Percentiles rank a stretch among this genome's conserved stretches.
Evolutionary conservation across 2,888 invertebrate species (phyloP).

Genomic region (Spodoptera exigua): DNA sequence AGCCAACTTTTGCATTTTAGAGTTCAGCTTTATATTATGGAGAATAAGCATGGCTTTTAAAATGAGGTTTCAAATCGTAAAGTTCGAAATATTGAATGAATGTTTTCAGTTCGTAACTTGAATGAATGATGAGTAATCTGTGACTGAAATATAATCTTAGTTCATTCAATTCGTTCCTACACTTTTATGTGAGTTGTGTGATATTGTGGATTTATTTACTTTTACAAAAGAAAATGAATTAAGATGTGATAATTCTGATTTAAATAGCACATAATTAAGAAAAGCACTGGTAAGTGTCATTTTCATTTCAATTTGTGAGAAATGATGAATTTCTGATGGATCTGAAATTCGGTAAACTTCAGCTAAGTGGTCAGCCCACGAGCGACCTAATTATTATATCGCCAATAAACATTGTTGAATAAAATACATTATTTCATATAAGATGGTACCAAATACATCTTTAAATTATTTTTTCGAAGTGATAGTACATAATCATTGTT

Average conservation of each 20-base stretch:
- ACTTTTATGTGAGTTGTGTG: conserved; percentile 42
- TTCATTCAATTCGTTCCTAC: conserved; percentile 20
- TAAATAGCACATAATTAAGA: conserved; percentile 12
- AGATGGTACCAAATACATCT: too few relatives aligned
- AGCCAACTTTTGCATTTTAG: too few relatives aligned
- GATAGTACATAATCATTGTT: too few relatives aligned
- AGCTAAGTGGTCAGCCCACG: conserved; percentile 42
- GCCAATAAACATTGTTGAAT: background rate
- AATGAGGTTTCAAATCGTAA: conserved; percentile 20
- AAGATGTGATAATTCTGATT: conserved; percentile 35
- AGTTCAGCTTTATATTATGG: too few relatives aligned
- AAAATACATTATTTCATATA: too few relatives aligned
- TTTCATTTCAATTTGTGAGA: background rate
- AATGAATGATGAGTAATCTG: conserved; percentile 57
- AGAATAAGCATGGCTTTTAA: background rate
- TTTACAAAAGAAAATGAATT: conserved; percentile 40
- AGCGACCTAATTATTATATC: conserved; percentile 54
- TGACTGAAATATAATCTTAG: conserved; percentile 23
- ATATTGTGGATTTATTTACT: conserved; percentile 15
- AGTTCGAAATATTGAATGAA: conserved; percentile 22
- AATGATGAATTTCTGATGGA: conserved; percentile 4
- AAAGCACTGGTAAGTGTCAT: conserved; percentile 58
- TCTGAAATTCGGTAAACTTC: conserved; percentile 37
- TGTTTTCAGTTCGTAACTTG: conserved; percentile 3
- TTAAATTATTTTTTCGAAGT: too few relatives aligned